Base-by-base conservation (phyloP, 2,888 invertebrate genomes). In the Drosophila formosana region DNA sequence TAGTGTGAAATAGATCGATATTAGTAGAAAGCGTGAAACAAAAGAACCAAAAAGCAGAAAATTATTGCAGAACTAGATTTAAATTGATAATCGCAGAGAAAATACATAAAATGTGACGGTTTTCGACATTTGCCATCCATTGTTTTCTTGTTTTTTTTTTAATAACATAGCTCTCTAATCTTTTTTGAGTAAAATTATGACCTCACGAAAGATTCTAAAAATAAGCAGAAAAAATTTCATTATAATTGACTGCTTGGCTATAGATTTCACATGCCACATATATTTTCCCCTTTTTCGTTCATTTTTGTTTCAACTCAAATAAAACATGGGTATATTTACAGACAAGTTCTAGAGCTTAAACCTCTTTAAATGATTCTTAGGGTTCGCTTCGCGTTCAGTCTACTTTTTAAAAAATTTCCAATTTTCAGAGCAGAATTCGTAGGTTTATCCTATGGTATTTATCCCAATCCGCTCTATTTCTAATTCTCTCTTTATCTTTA, bases 1-100 rank as follows among this genome's bases (percentile, higher is more conserved):
- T 8, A 18, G 11, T 18, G 11, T 25, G 11, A 25, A 25, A 25
- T 5, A 23, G 25, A 45, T 45, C 25, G 45, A 45, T 45, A 23
- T 37, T 37, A 26, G 26, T 37, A 57, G 37, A 57, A 47, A 57
- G 57, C 57, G 13, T 6, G 3, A 32, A 30, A 45, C 11, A 45
- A 45, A 45, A 6, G 23, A 25, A 45, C 30, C n/a, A 37, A 37
- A 11, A 32, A 25, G 23, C 43, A 32, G 8, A 30, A 34, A 32
- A 56, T 45, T 45, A 45, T 56, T 13, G 45, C 55, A 45, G 3
- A 32, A 6, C 5, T 34, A 34, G 25, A 34, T 8, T 45, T 45
- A 28, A 53, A 41, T 28, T 41, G 9, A 28, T 41, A 41, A 28
- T 26, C 37, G 26, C 8, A 37, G 13, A 7, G 37, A 41, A 52